Percentiles rank a stretch among this genome's conserved stretches.
Conservation (phyloP, 2,888 invertebrate species). For the Philereme transversata region DNA sequence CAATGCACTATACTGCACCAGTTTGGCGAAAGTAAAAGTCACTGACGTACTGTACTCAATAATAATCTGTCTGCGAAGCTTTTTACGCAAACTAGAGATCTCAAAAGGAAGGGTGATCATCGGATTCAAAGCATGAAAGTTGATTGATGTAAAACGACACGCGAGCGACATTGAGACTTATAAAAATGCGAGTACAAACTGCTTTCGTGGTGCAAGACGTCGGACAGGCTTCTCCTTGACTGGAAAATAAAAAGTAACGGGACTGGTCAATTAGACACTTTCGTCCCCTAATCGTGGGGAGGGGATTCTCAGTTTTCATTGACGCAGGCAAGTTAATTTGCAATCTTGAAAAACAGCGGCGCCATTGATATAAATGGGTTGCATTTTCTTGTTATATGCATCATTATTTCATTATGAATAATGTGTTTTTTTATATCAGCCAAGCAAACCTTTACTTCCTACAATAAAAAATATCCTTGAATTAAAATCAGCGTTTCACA, state of each 20-base stretch:
- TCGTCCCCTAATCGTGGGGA: conserved; percentile 52
- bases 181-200: conserved; percentile 31
- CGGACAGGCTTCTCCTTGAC: conserved; percentile 38
- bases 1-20: conserved; percentile 61
- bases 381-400: neutral
- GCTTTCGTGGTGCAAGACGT: conserved; percentile 33
- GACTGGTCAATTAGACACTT: conserved; percentile 56
- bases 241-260: conserved; percentile 51
- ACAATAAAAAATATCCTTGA: conserved; percentile 21
- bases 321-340: conserved; percentile 44
- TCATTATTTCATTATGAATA: neutral
- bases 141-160: conserved; percentile 50
- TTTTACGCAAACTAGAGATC: conserved; percentile 35
- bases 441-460: conserved; percentile 8
- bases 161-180: conserved; percentile 28
- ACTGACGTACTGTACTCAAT: conserved; percentile 44
- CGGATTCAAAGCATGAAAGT: conserved; percentile 43
- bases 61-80: conserved; percentile 21
- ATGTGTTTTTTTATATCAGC: neutral
- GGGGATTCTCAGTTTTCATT: conserved; percentile 38
- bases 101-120: conserved; percentile 37
- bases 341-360: conserved; percentile 13
- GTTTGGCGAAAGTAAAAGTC: conserved; percentile 79
- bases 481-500: conserved; percentile 11
- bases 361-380: neutral